Percentiles rank a stretch among this genome's conserved stretches.
Evolutionary conservation across 2,888 invertebrate species (phyloP).

Genomic region (Microplitis deprimator): DNA sequence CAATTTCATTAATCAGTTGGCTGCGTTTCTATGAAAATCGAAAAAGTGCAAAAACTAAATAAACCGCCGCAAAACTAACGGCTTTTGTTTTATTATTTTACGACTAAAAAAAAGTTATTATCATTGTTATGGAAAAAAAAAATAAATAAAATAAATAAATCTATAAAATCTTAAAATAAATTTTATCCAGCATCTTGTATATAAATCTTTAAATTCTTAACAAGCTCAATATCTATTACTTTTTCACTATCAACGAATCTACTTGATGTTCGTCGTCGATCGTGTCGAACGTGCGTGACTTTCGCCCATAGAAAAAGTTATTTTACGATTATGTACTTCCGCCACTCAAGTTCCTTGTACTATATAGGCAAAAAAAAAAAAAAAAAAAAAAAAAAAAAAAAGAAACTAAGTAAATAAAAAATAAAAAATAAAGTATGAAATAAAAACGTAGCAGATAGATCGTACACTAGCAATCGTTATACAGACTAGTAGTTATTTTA

Average conservation of each 20-base stretch:
- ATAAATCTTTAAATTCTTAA: background rate
- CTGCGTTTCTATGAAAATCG: too few relatives aligned
- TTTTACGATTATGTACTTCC: slow-evolving; percentile 50
- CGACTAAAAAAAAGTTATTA: background rate
- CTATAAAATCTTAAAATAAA: background rate
- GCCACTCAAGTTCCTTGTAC: slow-evolving; percentile 34
- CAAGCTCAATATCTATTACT: background rate
- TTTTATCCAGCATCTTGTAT: background rate
- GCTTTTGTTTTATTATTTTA: too few relatives aligned
- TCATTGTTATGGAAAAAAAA: background rate
- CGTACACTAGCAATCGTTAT: background rate
- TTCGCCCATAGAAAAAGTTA: slow-evolving; percentile 41
- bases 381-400: background rate
- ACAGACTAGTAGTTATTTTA: background rate
- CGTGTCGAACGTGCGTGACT: slow-evolving; percentile 34
- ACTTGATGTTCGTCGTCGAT: slow-evolving; percentile 19
- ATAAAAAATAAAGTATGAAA: background rate
- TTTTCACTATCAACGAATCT: background rate
- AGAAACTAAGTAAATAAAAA: too few relatives aligned
- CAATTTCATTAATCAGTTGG: too few relatives aligned
- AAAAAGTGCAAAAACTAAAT: too few relatives aligned
- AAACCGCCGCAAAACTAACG: too few relatives aligned
- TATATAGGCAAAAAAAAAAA: background rate
- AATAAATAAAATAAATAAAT: background rate
- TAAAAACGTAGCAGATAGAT: background rate